Evolutionary conservation across 2,888 invertebrate genomes (phyloP).

Genomic region (Drosophila ezoana): DNA sequence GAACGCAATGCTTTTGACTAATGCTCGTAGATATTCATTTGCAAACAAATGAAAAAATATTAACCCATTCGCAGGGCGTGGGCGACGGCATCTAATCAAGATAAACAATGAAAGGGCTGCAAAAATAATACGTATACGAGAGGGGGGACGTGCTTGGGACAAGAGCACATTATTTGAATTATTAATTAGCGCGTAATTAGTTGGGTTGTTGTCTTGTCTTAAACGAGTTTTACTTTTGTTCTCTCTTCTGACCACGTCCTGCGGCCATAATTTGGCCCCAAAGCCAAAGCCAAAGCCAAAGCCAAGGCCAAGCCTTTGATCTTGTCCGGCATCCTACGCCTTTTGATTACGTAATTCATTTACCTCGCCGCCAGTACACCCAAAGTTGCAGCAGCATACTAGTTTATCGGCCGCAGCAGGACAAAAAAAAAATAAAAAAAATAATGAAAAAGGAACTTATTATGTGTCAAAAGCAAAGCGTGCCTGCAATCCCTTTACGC

Average conservation of each 20-base stretch:
- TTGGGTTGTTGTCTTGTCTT: constrained; percentile 65
- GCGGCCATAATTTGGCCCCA: constrained; percentile 68
- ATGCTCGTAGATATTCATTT: constrained; percentile 69
- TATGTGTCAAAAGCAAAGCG: constrained; percentile 67
- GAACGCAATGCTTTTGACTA: constrained; percentile 43
- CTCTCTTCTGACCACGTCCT: constrained; percentile 64
- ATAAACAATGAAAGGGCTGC: constrained; percentile 53
- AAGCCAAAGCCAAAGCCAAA: constrained; percentile 16
- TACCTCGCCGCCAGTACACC: constrained; percentile 46
- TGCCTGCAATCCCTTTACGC: constrained; percentile 1
- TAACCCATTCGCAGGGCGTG: constrained; percentile 14
- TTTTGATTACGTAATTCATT: constrained; percentile 77
- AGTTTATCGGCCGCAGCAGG: constrained; percentile 53
- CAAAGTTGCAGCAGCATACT: constrained; percentile 49
- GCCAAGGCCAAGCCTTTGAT: constrained; percentile 63
- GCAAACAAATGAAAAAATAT: constrained; percentile 61
- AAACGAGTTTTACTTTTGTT: constrained; percentile 39
- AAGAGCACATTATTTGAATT: constrained; percentile 76
- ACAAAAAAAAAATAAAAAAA: constrained; percentile 38
- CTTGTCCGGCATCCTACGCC: constrained; percentile 57
- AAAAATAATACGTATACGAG: constrained; percentile 39
- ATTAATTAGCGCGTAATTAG: constrained; percentile 80
- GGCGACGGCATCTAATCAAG: constrained; percentile 56
- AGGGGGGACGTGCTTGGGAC: constrained; percentile 31
- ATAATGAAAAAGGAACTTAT: constrained; percentile 56